Evolutionary conservation across 2,113 vertebrate species (phyloP).

Genomic region (Tympanuchus pallidicinctus): DNA sequence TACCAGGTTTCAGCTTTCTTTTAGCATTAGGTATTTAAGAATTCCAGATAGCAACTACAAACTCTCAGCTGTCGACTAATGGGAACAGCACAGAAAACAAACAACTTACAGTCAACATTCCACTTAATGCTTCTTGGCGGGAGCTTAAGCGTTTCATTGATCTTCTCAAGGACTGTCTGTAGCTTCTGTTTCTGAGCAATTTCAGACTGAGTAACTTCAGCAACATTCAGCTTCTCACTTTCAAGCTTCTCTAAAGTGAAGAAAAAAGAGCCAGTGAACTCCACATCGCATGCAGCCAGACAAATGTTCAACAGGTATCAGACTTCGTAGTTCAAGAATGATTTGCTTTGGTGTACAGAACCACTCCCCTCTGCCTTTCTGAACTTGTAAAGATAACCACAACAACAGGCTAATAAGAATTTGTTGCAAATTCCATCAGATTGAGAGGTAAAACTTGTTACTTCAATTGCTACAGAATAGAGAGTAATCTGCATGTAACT

Average conservation of each 20-base stretch:
- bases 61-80: neutral
- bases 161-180: slow-evolving; percentile 90
- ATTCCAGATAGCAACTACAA: neutral
- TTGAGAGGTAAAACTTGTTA: neutral
- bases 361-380: neutral
- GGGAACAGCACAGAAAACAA: neutral
- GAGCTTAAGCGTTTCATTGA: slow-evolving; percentile 90
- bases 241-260: slow-evolving; percentile 85
- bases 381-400: neutral
- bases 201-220: slow-evolving; percentile 91
- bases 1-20: neutral
- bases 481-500: neutral
- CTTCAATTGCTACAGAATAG: neutral
- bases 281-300: neutral
- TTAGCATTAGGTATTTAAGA: neutral
- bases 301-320: neutral
- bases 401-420: neutral
- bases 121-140: slow-evolving; percentile 88
- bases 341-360: neutral
- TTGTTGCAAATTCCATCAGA: neutral
- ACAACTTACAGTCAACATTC: slow-evolving; percentile 88
- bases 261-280: neutral
- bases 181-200: slow-evolving; percentile 92
- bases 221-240: slow-evolving; percentile 89
- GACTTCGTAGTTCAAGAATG: neutral